Evolutionary conservation across 2,888 invertebrate species (phyloP), one percentile per base, ranked within the genome.

Genomic region (Tinea trinotella): DNA sequence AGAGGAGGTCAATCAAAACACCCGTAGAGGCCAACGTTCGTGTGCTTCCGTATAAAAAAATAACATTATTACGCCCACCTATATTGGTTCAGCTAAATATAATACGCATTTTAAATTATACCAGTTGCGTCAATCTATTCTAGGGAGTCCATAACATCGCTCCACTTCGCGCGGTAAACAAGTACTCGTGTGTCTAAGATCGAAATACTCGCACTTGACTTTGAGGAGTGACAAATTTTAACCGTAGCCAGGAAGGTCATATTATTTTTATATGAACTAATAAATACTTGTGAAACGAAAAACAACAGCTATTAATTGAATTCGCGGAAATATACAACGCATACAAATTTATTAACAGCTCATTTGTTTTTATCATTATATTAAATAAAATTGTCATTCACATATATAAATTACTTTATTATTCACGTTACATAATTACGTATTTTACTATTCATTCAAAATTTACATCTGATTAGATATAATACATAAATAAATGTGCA

Each of bases 1-100:
- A 30, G 30, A 22, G 7, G 22, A 30, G 30, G 30, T 30, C 30
- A n/a, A 7, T 10, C 30, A 30, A 7, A 30, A 22, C 1, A 71
- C 67, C 64, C 66, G 65, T 61, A 57, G 58, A 68, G 76, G 75
- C 65, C 79, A 66, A 70, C 74, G 79, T 70, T 74, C 78, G 64
- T 59, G 57, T 60, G 19, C 30, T 30, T 40, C 64, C 64, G 69
- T 71, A 70, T 66, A 69, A 30, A n/a, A n/a, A 18, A 4, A 7
- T 19, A 19, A 50, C 66, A 66, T 64, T 69, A 71, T 66, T 64
- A 73, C 79, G 71, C 78, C 75, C 74, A 79, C 78, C 74, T 78
- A 78, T 78, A 77, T 75, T 66, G 70, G 71, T 63, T 60, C 58
- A 59, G 66, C 71, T 76, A 75, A 68, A 73, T 71, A 66, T 72